These are phyloP conservation scores for Microcaecilia unicolor DNA, from an alignment of 2,797 vertebrate genomes.

Conservation along the genomic window DNA sequence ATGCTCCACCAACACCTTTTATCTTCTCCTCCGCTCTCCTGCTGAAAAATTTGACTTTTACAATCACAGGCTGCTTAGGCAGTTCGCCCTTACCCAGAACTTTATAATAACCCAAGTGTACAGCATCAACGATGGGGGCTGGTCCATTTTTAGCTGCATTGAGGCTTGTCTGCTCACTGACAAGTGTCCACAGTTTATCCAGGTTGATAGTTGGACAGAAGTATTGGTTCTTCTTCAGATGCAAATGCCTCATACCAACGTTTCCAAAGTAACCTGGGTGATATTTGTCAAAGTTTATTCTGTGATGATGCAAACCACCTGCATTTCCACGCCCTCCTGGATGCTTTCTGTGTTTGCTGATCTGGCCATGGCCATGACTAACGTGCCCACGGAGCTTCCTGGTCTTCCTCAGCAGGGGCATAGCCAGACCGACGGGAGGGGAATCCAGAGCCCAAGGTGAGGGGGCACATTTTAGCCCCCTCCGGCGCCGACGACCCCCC, in stretches of 20 bases:
- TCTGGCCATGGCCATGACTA: conserved; percentile 89
- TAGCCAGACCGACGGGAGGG: too few relatives aligned
- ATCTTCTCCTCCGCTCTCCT: conserved; percentile 77
- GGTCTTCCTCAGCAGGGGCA: conserved; percentile 85
- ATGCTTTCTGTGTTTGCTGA: conserved; percentile 93
- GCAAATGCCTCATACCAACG: conserved; percentile 75
- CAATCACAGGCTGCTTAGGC: conserved; percentile 77
- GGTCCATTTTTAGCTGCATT: conserved; percentile 81
- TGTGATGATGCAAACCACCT: conserved; percentile 77
- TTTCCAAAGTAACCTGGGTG: conserved; percentile 78
- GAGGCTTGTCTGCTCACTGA: conserved; percentile 83
- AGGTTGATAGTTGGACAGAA: conserved; percentile 73
- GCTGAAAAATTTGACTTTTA: conserved; percentile 90
- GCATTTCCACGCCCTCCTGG: conserved; percentile 80
- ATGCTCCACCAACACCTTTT: conserved; percentile 62
- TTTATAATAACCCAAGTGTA: conserved; percentile 85
- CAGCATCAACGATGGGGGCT: conserved; percentile 86
- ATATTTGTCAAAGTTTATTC: conserved; percentile 94
- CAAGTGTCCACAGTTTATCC: conserved; percentile 81
- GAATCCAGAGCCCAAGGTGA: too few relatives aligned
- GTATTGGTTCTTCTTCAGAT: conserved; percentile 70
- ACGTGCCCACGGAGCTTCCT: conserved; percentile 91
- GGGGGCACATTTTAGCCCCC: too few relatives aligned
- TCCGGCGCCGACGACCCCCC: too few relatives aligned
- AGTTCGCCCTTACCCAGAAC: conserved; percentile 83